Evolutionary conservation across 2,888 invertebrate species (phyloP), one percentile per base, ranked within the genome.

Genomic region (Arctia plantaginis): DNA sequence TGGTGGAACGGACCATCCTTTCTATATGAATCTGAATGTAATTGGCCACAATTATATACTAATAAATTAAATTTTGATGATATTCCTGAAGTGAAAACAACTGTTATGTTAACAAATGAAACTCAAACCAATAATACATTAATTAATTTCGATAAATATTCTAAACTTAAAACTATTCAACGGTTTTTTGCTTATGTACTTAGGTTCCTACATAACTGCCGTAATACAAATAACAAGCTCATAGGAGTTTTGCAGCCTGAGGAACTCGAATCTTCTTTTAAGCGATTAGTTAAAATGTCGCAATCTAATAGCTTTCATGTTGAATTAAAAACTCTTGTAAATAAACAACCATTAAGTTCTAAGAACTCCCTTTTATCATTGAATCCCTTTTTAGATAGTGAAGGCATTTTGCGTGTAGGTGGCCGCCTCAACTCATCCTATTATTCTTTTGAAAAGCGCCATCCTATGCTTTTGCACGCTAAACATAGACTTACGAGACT

Each of bases 231-330:
- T 7, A 33, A 64, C 20, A 33, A 64, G 30, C 27, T 12, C 4
- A 33, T 33, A 64, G 64, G 64, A n/a, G 27, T 64, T 30, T 12
- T 33, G 18, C 64, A 64, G 64, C 33, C 64, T 64, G 64, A 33
- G 64, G 64, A 30, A 64, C 64, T 64, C 10, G 64, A 64, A 33
- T 27, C 27, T n/a, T 64, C 64, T 64, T 64, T 64, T 64, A 64
- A 64, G 12, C 13, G 2, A 64, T 64, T 64, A 33, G 33, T 33
- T 30, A 27, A 27, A n/a, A 30, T 64, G 15, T 64, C 64, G 30
- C 64, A 64, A 27, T 18, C 27, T 27, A 30, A 33, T 64, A 64
- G 64, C 30, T 64, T 64, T 64, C n/a, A 1, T 18, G 3, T 13
- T 30, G 64, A 64, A 33, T 33, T 64, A 18, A 64, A 64, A 8